A percentile compares a stretch with the other conserved stretches of the same genome.
Evolutionary conservation across 1,140 invertebrate genomes (phyloP).

Genomic region (Drosophila subobscura): DNA sequence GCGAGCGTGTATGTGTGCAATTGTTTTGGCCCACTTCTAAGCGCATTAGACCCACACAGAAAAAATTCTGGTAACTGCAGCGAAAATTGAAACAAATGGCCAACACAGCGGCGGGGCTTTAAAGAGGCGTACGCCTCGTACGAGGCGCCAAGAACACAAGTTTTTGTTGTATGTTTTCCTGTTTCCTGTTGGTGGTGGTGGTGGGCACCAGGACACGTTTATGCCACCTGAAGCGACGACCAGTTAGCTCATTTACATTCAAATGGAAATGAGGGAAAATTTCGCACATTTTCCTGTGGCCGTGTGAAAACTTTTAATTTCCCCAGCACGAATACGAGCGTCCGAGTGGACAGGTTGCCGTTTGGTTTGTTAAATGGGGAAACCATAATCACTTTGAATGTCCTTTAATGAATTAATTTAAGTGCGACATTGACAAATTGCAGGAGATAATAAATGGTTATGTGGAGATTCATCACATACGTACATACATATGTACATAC

Average conservation of each 20-base stretch:
- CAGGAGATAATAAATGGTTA: slow-evolving; percentile 34
- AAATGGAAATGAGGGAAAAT: slow-evolving; percentile 38
- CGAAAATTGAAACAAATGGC: slow-evolving; percentile 47
- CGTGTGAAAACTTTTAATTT: slow-evolving; percentile 61
- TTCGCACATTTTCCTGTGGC: slow-evolving; percentile 35
- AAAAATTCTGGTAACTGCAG: slow-evolving; percentile 1
- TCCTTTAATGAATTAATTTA: slow-evolving; percentile 60
- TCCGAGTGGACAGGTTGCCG: neutral
- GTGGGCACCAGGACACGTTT: slow-evolving; percentile 21
- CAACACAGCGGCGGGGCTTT: slow-evolving; percentile 14
- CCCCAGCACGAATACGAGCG: neutral
- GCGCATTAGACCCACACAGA: slow-evolving; percentile 35
- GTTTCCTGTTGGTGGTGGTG: neutral
- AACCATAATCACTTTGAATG: slow-evolving; percentile 38
- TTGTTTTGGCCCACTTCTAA: slow-evolving; percentile 35
- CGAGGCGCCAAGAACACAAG: slow-evolving; percentile 25
- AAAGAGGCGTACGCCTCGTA: slow-evolving; percentile 3
- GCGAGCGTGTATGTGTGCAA: slow-evolving; percentile 10
- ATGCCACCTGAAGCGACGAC: slow-evolving; percentile 37
- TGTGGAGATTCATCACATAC: slow-evolving; percentile 1
- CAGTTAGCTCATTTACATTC: slow-evolving; percentile 70
- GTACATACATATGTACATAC: too few relatives aligned
- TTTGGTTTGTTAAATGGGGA: slow-evolving; percentile 42
- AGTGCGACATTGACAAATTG: slow-evolving; percentile 61
- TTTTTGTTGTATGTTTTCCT: slow-evolving; percentile 27